Percentiles rank a stretch among this genome's conserved stretches.
These are phyloP conservation scores for Seladonia tumulorum DNA, from an alignment of 2,888 invertebrate species.

Conservation along the genomic window DNA sequence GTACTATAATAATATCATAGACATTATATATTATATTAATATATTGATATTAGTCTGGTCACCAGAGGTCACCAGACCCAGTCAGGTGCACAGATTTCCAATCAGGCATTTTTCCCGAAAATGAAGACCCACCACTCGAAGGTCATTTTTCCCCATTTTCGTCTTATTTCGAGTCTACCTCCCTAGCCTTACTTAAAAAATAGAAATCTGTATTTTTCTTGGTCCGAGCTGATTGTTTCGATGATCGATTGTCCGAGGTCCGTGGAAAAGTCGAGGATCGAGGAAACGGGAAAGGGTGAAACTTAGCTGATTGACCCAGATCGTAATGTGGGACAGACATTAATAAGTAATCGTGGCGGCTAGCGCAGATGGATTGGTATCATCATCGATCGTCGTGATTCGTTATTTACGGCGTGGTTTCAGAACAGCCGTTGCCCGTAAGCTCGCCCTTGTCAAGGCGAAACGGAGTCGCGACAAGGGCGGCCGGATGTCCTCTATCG, in stretches of 20 bases:
- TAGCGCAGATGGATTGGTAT: slow-evolving; percentile 72
- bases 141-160: no score
- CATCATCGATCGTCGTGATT: slow-evolving; percentile 78
- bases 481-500: slow-evolving; percentile 35
- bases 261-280: slow-evolving; percentile 11
- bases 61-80: no score
- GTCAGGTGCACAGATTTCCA: no score
- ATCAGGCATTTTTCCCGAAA: no score
- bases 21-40: no score
- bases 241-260: background rate
- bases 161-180: no score
- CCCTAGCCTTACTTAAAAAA: no score
- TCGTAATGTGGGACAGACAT: slow-evolving; percentile 70
- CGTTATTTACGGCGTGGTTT: slow-evolving; percentile 79
- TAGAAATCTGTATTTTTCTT: background rate
- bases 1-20: no score
- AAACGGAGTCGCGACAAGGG: slow-evolving; percentile 44
- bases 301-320: slow-evolving; percentile 70
- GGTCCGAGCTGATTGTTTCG: background rate
- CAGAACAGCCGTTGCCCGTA: slow-evolving; percentile 71
- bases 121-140: no score
- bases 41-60: no score
- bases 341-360: slow-evolving; percentile 71
- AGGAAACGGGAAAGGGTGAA: slow-evolving; percentile 47
- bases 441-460: slow-evolving; percentile 71